Conservation (phyloP, 2,888 invertebrate genomes). For the Synergus itoensis region DNA sequence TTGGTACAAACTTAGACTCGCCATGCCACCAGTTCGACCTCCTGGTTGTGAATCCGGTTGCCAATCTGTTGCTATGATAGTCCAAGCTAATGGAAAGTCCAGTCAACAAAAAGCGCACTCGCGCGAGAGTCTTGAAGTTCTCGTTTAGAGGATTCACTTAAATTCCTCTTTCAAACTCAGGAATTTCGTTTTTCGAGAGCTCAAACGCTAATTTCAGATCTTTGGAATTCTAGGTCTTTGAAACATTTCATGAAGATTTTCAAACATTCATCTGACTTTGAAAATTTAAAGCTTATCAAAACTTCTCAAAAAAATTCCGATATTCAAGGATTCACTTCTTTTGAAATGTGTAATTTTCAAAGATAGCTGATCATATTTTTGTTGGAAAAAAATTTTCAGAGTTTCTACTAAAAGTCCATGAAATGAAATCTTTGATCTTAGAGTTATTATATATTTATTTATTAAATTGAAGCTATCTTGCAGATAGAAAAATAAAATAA, state of each 20-base stretch:
- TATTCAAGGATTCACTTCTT: background rate
- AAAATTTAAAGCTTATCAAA: background rate
- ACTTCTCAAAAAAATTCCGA: background rate
- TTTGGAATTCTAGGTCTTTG: slow-evolving; percentile 22
- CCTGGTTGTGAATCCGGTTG: slow-evolving; percentile 60
- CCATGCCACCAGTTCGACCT: slow-evolving; percentile 80
- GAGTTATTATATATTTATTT: slow-evolving; percentile 10
- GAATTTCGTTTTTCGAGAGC: slow-evolving; percentile 6
- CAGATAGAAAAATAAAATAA: background rate
- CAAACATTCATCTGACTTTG: background rate
- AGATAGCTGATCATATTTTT: background rate
- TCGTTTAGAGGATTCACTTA: slow-evolving; percentile 65
- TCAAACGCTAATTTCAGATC: slow-evolving; percentile 30
- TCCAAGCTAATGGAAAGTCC: slow-evolving; percentile 68
- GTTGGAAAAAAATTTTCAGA: slow-evolving; percentile 3
- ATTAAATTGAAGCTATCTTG: background rate
- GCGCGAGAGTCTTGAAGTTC: slow-evolving; percentile 75
- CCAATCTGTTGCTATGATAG: slow-evolving; percentile 75
- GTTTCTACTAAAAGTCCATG: background rate
- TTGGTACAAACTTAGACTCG: slow-evolving; percentile 83
- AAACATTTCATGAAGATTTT: background rate
- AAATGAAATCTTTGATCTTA: background rate
- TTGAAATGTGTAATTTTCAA: slow-evolving; percentile 5
- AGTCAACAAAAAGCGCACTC: slow-evolving; percentile 73
- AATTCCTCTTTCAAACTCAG: slow-evolving; percentile 16